Percentiles rank a stretch among this genome's conserved stretches.
These are phyloP conservation scores for Galemys pyrenaicus DNA, from an alignment of 2,113 vertebrate species.

Conservation along the genomic window DNA sequence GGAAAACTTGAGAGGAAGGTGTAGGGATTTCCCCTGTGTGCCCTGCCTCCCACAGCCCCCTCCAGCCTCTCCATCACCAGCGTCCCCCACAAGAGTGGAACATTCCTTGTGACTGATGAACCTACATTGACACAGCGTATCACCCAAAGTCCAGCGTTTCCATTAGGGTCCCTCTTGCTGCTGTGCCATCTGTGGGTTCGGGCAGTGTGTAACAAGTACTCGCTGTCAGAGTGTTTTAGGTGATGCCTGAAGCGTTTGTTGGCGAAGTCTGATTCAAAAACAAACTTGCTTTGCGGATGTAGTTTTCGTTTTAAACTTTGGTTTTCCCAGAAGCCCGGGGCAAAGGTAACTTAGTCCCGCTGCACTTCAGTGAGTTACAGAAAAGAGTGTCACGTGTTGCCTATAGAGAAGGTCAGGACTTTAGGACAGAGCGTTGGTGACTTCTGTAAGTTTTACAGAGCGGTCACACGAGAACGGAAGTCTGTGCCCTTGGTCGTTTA, in stretches of 20 bases:
- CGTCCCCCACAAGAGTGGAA: no score
- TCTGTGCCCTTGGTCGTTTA: neutral
- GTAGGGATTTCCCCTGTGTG: neutral
- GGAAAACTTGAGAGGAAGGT: neutral
- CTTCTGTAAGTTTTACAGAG: neutral
- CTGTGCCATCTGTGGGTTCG: neutral
- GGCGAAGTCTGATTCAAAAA: neutral
- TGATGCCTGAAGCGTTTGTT: neutral
- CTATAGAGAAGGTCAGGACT: neutral
- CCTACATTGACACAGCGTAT: neutral
- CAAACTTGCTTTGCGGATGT: neutral
- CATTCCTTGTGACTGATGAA: fast-evolving
- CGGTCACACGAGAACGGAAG: neutral
- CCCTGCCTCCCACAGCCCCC: no score
- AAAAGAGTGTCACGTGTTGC: neutral
- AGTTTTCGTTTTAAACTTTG: neutral
- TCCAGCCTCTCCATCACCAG: neutral
- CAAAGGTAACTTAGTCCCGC: neutral
- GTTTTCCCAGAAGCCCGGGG: neutral
- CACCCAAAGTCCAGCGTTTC: neutral
- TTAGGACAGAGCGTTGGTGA: neutral
- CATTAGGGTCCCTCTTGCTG: neutral
- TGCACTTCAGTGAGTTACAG: neutral
- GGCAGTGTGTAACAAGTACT: neutral
- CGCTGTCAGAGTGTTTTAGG: neutral